A percentile compares a stretch with the other conserved stretches of the same genome.
Evolutionary conservation across 2,113 vertebrate species (phyloP).

Genomic region (Arvicanthis niloticus): DNA sequence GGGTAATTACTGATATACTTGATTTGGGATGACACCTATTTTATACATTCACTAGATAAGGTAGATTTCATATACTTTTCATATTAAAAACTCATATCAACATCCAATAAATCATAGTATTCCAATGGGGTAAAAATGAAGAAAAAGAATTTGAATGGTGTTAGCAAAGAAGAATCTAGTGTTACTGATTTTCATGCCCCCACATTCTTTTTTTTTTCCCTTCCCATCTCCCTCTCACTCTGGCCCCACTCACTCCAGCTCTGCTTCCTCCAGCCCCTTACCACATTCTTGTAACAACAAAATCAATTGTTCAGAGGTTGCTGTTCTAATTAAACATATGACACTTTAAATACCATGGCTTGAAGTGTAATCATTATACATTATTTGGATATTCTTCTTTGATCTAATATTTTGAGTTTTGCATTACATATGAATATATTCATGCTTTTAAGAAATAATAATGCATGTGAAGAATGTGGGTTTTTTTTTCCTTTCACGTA

Average conservation of each 20-base stretch:
- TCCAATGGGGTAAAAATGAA: not conserved
- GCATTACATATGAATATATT: not conserved
- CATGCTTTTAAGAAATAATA: not conserved
- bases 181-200: not conserved
- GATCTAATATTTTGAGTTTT: not conserved
- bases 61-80: not conserved
- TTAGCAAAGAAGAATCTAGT: not conserved
- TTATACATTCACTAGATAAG: constrained; percentile 6
- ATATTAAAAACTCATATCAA: not conserved
- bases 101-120: not conserved
- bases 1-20: not conserved
- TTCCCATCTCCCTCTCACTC: no score
- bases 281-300: not conserved
- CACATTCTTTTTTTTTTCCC: not conserved
- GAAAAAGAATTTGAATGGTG: not conserved
- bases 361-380: not conserved
- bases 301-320: not conserved
- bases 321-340: not conserved
- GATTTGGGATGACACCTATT: not conserved
- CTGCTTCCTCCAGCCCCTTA: no score
- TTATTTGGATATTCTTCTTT: not conserved
- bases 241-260: no score
- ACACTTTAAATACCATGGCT: not conserved
- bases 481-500: not conserved
- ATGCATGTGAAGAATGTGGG: not conserved